Percentiles rank a stretch among this genome's conserved stretches.
Evolutionary conservation across 2,113 vertebrate species (phyloP).

Genomic region (Erythrocebus patas): DNA sequence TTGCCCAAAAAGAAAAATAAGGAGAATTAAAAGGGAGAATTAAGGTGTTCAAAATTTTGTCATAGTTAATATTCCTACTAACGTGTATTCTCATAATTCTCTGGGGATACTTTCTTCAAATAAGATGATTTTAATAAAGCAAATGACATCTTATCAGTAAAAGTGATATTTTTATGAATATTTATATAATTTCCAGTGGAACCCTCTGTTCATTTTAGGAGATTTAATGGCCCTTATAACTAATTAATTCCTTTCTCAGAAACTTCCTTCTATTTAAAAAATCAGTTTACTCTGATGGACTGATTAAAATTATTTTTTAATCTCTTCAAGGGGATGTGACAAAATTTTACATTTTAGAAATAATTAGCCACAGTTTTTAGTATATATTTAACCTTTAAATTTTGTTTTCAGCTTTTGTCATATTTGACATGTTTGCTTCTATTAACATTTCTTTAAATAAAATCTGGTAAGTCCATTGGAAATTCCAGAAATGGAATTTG

Average conservation of each 20-base stretch:
- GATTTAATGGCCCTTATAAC: constrained; percentile 28
- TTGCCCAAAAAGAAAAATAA: neutral
- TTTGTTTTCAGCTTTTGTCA: neutral
- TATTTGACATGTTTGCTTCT: neutral
- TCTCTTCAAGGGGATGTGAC: neutral
- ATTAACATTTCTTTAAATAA: neutral
- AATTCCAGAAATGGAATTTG: neutral
- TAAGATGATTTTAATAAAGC: constrained; percentile 60
- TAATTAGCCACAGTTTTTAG: neutral
- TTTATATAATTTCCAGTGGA: constrained; percentile 53
- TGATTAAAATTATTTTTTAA: constrained; percentile 13
- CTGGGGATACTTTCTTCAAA: constrained; percentile 35
- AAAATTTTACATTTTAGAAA: neutral
- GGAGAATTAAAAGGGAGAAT: neutral
- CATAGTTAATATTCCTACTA: constrained; percentile 34
- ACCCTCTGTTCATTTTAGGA: constrained; percentile 41
- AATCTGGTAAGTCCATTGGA: neutral
- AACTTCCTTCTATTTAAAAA: neutral
- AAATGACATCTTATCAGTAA: constrained; percentile 47
- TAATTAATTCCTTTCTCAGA: constrained; percentile 52
- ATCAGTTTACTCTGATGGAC: neutral
- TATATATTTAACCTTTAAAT: neutral
- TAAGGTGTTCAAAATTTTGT: neutral
- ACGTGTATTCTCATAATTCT: neutral
- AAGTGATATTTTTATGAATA: constrained; percentile 65